These are phyloP conservation scores for Heptranchias perlo DNA, from an alignment of 2,113 vertebrate genomes.

Conservation along the genomic window DNA sequence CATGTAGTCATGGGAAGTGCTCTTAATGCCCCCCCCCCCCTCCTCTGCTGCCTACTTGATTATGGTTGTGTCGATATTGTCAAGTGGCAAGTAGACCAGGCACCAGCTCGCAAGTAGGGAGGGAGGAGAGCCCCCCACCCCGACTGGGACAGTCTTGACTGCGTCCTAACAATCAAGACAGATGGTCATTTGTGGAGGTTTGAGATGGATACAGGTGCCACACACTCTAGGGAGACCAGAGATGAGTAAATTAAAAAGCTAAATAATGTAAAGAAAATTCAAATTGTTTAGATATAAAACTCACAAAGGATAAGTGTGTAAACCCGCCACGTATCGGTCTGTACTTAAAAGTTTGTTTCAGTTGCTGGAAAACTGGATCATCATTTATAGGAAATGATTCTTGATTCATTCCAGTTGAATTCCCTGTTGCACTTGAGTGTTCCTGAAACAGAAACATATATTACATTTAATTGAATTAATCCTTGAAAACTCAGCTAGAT, in stretches of 20 bases:
- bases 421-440: not conserved
- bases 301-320: not conserved
- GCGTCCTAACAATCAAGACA: not conserved
- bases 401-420: not conserved
- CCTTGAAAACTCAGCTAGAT: too few relatives aligned
- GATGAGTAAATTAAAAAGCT: not conserved
- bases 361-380: not conserved
- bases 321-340: too few relatives aligned
- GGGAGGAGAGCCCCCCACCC: not conserved
- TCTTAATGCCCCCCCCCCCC: not conserved
- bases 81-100: not conserved
- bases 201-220: not conserved
- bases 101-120: not conserved
- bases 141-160: not conserved
- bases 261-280: not conserved
- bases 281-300: not conserved
- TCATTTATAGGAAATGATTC: not conserved
- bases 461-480: not conserved
- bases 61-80: not conserved
- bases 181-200: not conserved
- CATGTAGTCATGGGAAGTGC: not conserved
- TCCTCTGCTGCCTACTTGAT: not conserved
- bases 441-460: not conserved
- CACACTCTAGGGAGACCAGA: not conserved
- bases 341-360: too few relatives aligned